Evolutionary conservation across 2,888 invertebrate species (phyloP).

Genomic region (Lasioglossum villosulum): DNA sequence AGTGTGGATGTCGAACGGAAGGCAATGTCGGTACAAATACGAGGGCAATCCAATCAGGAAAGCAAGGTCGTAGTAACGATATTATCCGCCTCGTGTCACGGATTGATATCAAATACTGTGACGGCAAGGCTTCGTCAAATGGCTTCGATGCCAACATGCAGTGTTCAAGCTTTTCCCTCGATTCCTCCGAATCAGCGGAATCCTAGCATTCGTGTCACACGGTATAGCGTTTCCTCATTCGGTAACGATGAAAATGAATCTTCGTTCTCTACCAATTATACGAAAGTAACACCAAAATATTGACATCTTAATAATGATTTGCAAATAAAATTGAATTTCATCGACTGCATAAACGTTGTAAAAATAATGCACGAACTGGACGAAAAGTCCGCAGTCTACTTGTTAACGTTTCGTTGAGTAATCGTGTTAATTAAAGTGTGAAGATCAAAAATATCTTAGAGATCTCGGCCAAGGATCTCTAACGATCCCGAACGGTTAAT

Average conservation of each 20-base stretch:
- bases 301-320: not conserved
- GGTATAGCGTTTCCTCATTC: not conserved
- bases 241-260: not conserved
- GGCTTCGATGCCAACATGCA: slow-evolving; percentile 25
- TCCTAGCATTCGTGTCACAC: not conserved
- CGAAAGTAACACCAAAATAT: not conserved
- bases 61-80: slow-evolving; percentile 80
- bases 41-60: slow-evolving; percentile 78
- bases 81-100: slow-evolving; percentile 77
- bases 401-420: not conserved
- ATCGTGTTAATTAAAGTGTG: not conserved
- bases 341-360: not conserved
- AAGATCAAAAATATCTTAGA: not conserved
- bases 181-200: slow-evolving; percentile 22
- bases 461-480: slow-evolving; percentile 1
- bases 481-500: not conserved
- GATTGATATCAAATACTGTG: slow-evolving; percentile 76
- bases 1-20: slow-evolving; percentile 19
- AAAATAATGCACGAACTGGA: not conserved
- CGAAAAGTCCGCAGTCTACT: not conserved
- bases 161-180: slow-evolving; percentile 10
- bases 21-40: slow-evolving; percentile 38
- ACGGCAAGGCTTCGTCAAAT: slow-evolving; percentile 65
- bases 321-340: not conserved
- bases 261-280: not conserved